Evolutionary conservation across 2,888 invertebrate species (phyloP).

Genomic region (Parnassius glacialis): DNA sequence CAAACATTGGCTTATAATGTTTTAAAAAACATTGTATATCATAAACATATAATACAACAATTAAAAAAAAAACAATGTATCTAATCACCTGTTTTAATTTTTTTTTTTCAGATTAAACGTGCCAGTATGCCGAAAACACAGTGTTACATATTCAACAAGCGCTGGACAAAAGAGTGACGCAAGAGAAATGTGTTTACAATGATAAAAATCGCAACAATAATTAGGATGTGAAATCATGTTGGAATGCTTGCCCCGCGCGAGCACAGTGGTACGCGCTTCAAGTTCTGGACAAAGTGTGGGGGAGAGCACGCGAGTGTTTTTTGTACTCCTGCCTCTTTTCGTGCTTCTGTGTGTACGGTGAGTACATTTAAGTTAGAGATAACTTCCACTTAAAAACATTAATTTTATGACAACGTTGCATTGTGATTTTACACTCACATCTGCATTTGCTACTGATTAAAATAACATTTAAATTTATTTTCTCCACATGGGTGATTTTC

Average conservation of each 20-base stretch:
- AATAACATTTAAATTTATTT: too few species aligned
- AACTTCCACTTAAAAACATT: too few species aligned
- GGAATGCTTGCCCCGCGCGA: constrained; percentile 65
- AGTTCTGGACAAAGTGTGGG: constrained; percentile 35
- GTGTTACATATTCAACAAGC: neutral
- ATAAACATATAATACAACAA: too few species aligned
- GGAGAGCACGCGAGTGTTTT: constrained; percentile 31
- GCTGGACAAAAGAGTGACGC: constrained; percentile 32
- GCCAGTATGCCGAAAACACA: constrained; percentile 5
- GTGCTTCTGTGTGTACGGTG: constrained; percentile 58
- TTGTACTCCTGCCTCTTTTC: constrained; percentile 42
- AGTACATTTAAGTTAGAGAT: constrained; percentile 27
- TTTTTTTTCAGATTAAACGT: constrained; percentile 11
- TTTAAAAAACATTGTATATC: too few species aligned
- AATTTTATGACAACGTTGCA: too few species aligned
- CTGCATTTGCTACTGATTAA: too few species aligned
- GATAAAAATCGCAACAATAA: constrained; percentile 45
- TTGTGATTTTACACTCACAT: too few species aligned
- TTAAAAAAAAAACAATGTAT: too few species aligned
- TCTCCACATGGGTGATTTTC: too few species aligned
- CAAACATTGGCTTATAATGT: too few species aligned
- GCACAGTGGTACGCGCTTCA: constrained; percentile 50
- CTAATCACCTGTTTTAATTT: neutral
- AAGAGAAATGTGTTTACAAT: constrained; percentile 45
- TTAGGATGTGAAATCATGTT: constrained; percentile 73